phyloP scores from a whole-genome alignment of 2,113 vertebrate species.

The Sorex fumeus region DNA sequence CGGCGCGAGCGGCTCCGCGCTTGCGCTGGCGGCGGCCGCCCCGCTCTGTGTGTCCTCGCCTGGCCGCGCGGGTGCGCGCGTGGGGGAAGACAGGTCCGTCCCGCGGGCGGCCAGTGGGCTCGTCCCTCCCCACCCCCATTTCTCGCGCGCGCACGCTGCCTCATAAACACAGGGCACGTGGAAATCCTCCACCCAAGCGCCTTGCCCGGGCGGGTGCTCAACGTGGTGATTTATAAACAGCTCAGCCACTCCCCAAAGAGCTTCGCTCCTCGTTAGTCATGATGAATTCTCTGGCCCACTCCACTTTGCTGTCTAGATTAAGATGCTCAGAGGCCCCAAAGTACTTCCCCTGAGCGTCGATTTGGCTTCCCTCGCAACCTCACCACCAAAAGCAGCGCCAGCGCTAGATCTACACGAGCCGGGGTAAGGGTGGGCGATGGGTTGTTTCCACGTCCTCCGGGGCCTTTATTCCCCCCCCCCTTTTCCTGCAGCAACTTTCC shows the following conservation, averaged over 20 bases:
- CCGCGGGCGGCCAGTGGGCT: conserved; percentile 52
- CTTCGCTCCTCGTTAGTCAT: conserved; percentile 85
- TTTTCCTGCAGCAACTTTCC: not conserved
- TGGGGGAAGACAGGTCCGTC: conserved; percentile 22
- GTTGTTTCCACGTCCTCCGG: not conserved
- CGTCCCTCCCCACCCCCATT: conserved; percentile 82
- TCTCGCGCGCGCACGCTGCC: conserved; percentile 73
- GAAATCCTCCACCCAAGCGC: conserved; percentile 82
- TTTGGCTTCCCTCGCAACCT: conserved; percentile 59
- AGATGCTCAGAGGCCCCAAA: conserved; percentile 79
- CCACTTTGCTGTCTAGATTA: conserved; percentile 80
- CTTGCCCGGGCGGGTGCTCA: conserved; percentile 80
- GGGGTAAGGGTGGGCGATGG: not conserved
- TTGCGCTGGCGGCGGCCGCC: not conserved
- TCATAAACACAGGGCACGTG: conserved; percentile 84
- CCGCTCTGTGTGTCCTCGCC: conserved; percentile 8
- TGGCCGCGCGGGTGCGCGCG: conserved; percentile 65
- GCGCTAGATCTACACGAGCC: not conserved
- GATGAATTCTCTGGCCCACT: conserved; percentile 86
- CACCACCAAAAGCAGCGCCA: not conserved
- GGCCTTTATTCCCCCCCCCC: not conserved
- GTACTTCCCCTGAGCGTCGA: conserved; percentile 64
- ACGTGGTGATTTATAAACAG: conserved; percentile 88
- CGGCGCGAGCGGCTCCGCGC: conserved; percentile 3
- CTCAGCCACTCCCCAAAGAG: conserved; percentile 87